Evolutionary conservation across 2,888 invertebrate genomes (phyloP).

Genomic region (Orchestes rusci): DNA sequence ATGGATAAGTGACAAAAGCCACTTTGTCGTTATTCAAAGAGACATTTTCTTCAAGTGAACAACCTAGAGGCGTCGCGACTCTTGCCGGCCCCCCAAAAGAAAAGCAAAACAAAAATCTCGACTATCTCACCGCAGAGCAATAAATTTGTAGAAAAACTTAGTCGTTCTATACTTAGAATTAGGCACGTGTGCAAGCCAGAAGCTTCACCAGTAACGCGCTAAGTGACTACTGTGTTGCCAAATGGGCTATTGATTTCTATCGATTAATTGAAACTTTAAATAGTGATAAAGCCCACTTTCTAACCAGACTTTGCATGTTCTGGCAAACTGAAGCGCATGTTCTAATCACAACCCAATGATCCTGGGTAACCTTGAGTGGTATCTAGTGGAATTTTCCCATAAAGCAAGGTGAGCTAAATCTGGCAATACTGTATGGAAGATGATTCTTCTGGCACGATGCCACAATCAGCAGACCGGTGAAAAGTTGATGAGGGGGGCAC

Average conservation of each 20-base stretch:
- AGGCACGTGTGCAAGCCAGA: conserved; percentile 41
- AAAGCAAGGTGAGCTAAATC: too few relatives aligned
- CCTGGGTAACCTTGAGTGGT: too few relatives aligned
- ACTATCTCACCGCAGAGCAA: conserved; percentile 16
- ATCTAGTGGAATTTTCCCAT: too few relatives aligned
- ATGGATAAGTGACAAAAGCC: too few relatives aligned
- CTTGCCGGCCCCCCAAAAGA: conserved; percentile 8
- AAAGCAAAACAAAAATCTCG: conserved; percentile 19
- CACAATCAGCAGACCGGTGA: conserved; percentile 7
- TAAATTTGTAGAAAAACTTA: conserved; percentile 32
- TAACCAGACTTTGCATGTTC: too few relatives aligned
- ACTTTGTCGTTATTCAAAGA: too few relatives aligned
- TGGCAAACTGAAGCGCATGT: too few relatives aligned
- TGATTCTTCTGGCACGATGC: conserved; percentile 18
- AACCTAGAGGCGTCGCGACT: conserved; percentile 10
- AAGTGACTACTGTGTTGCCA: conserved; percentile 19
- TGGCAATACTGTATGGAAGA: conserved; percentile 19
- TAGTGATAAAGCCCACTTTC: too few relatives aligned
- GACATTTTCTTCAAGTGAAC: too few relatives aligned
- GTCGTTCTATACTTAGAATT: conserved; percentile 44
- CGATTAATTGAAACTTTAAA: too few relatives aligned
- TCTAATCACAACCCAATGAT: too few relatives aligned
- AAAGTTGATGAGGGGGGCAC: conserved; percentile 6
- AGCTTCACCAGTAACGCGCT: conserved; percentile 18
- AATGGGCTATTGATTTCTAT: not conserved